Conservation (phyloP, 1,140 invertebrate species). For the Venustaconcha ellipsiformis region DNA sequence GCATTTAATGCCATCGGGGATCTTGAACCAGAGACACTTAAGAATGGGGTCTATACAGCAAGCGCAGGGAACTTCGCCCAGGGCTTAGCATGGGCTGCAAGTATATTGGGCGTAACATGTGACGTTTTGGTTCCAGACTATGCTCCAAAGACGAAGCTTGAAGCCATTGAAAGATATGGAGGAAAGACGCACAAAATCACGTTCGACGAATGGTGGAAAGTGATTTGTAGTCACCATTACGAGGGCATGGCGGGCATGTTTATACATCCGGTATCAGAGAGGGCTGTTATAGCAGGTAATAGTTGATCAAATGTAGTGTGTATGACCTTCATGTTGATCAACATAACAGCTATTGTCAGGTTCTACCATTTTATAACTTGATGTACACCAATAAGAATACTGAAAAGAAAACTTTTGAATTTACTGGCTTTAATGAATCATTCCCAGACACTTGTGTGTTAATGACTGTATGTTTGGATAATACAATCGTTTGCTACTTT, state of each 20-base stretch:
- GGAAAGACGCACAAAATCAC: constrained; percentile 48
- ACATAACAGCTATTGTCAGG: too few species aligned
- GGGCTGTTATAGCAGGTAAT: constrained; percentile 57
- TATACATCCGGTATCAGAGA: constrained; percentile 59
- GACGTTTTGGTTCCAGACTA: constrained; percentile 52
- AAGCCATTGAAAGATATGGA: constrained; percentile 44
- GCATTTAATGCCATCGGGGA: constrained; percentile 51
- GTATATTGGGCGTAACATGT: constrained; percentile 38
- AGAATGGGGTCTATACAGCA: constrained; percentile 54
- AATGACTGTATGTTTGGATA: too few species aligned
- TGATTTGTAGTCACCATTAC: constrained; percentile 40
- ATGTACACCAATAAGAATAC: too few species aligned
- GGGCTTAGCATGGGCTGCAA: constrained; percentile 49
- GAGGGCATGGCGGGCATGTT: constrained; percentile 50
- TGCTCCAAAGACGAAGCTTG: constrained; percentile 51
- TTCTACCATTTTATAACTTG: too few species aligned
- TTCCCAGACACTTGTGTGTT: too few species aligned
- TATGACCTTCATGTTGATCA: too few species aligned
- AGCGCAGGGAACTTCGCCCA: constrained; percentile 65
- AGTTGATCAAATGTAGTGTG: too few species aligned
- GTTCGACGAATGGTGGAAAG: constrained; percentile 58
- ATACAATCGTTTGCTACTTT: too few species aligned
- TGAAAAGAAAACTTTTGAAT: too few species aligned
- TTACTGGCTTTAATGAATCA: too few species aligned
- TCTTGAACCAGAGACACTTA: constrained; percentile 33